A percentile compares a stretch with the other conserved stretches of the same genome.
Conservation (phyloP, 2,113 vertebrate species). For the Phainopepla nitens region DNA sequence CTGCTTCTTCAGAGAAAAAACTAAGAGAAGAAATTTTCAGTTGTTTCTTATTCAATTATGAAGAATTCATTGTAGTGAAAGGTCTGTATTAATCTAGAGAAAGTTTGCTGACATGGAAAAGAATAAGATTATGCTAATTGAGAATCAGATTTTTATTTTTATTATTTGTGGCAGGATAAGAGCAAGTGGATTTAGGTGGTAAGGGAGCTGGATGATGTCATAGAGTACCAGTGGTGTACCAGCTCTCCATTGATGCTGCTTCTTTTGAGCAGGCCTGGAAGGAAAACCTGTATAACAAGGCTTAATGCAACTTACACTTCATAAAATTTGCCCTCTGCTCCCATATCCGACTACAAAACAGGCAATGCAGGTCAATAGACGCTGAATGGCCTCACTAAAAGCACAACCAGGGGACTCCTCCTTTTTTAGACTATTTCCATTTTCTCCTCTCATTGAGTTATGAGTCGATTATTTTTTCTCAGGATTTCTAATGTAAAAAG, state of each 20-base stretch:
- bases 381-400: neutral
- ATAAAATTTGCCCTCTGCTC: neutral
- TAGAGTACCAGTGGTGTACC: neutral
- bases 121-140: neutral
- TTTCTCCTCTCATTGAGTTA: neutral
- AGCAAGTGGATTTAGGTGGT: neutral
- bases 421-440: neutral
- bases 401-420: fast-evolving
- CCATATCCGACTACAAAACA: neutral
- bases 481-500: neutral
- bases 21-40: neutral
- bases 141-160: neutral
- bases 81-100: neutral
- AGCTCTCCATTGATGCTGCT: neutral
- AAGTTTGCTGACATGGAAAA: neutral
- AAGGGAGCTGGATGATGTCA: neutral
- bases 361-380: neutral
- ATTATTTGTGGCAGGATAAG: neutral
- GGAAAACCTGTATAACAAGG: neutral
- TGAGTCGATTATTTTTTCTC: neutral
- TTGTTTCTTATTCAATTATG: neutral
- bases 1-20: neutral
- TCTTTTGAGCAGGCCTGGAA: neutral
- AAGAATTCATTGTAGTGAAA: neutral
- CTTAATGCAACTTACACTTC: neutral